phyloP scores from a whole-genome alignment of 2,888 invertebrate species.

The Onthophagus sagittarius region DNA sequence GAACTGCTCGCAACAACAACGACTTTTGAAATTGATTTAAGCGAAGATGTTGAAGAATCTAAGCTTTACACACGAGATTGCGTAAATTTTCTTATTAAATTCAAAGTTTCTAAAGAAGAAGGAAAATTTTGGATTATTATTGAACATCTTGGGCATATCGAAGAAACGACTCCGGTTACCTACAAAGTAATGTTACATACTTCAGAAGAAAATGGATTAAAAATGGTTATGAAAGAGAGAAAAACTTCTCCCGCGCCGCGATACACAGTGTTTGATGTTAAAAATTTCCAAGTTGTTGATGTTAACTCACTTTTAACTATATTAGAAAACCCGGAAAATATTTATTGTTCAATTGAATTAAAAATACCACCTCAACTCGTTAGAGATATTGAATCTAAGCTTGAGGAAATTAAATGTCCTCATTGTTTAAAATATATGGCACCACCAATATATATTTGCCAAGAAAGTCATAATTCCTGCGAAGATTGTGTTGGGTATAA shows the following conservation, averaged over 20 bases:
- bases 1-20: constrained; percentile 12
- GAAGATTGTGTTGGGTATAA: constrained; percentile 18
- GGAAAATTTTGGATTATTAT: constrained; percentile 21
- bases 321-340: constrained; percentile 8
- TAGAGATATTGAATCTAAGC: constrained; percentile 2
- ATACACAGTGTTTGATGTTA: constrained; percentile 9
- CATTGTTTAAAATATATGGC: constrained; percentile 18
- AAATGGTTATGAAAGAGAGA: constrained; percentile 16
- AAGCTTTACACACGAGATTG: constrained; percentile 11
- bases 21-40: constrained; percentile 7
- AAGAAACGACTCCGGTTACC: constrained; percentile 7
- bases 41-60: constrained; percentile 5
- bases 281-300: constrained; percentile 14
- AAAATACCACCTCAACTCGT: constrained; percentile 15
- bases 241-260: neutral
- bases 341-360: constrained; percentile 15
- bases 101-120: constrained; percentile 13
- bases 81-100: constrained; percentile 18
- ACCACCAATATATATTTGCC: constrained; percentile 19
- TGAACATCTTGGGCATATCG: constrained; percentile 14
- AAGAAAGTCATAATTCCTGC: constrained; percentile 18
- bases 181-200: constrained; percentile 23
- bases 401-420: constrained; percentile 19
- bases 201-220: constrained; percentile 7
- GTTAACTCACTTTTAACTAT: constrained; percentile 15